Evolutionary conservation across 2,113 vertebrate species (phyloP), one percentile per base, ranked within the genome.

Genomic region (Grallaria varia): DNA sequence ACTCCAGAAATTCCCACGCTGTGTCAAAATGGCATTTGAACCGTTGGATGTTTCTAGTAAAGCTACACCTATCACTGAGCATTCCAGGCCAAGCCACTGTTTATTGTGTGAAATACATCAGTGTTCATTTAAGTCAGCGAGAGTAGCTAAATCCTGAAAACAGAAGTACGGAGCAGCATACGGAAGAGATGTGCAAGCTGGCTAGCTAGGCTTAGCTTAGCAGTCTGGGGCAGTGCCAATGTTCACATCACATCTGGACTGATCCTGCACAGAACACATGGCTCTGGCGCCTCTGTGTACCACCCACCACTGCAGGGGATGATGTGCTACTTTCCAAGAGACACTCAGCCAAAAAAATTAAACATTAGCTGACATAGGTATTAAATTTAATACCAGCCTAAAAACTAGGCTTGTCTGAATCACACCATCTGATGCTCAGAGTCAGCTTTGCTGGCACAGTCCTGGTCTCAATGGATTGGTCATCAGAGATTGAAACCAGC

Each of bases 401-500:
- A 72, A 94, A 88, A 60, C 19, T 19, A 88, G 60, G 76, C 68
- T 92, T 81, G 69, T 37, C 79, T 90, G 86, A 93, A 87, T 74
- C 68, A 83, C 86, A 91, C 64, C 50, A 86, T 90, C 78, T 93
- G 85, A 95, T 83, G 88, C 60, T 88, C 60, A 66, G 75, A 56
- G 58, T 84, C 85, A 95, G 83, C 73, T 86, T 93, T 97, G 90
- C 49, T 96, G 88, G 91, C 84, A 91, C 24, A 4, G 40, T 84
- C 49, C 66, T 58, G 52, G 53, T 92, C 96, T 90, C 95, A 87
- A 0, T 20, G 71, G 87, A 91, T 55, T 7, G 60, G 85, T 92
- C 92, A 95, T 64, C 90, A 95, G 77, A 93, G 95, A 96, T 37
- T 89, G 73, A 92, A 94, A 27, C 35, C 90, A 90, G 80, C 90